Evolutionary conservation across 2,113 vertebrate genomes (phyloP), one percentile per base, ranked within the genome.

Genomic region (Cygnus atratus): DNA sequence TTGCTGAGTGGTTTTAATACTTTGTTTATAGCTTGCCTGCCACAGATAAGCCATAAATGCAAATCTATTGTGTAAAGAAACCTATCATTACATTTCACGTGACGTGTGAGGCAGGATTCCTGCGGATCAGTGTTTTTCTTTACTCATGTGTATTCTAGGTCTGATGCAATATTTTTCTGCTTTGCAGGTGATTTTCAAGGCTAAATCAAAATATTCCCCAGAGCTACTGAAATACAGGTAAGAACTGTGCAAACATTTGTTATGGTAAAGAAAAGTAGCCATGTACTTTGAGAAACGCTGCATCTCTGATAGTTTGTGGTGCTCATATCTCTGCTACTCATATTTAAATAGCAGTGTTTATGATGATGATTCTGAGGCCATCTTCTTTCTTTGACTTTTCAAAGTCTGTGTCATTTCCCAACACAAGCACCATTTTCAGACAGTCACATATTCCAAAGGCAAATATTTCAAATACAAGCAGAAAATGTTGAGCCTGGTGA

Each of bases 131-230:
- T 1, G 2, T 86, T 54, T 88, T 84, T 87, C 33, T 83, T 65
- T 80, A 68, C 46, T 79, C 72, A 50, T 3, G 6, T 46, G 17
- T 43, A 15, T 43, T n/a, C 33, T 37, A 9, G 52, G 21, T 72
- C 73, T 93, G 73, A 93, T 84, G 76, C 61, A 72, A 19, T 90
- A 12, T 73, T 84, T 89, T 92, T 83, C 76, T 94, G 24, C 95
- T 93, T 97, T 95, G 65, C 98, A 99, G 99, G 99, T 99, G 86
- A 98, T 99, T 96, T 99, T 99, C 96, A 99, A 99, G 97, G 99
- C 99, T 58, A 99, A 99, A 97, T 99, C 99, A 16, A 99, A 99
- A 92, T 99, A 99, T 73, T 98, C 98, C 81, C 99, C 99, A 80
- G 99, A 99, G 90, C 98, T 99, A 80, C 97, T 99, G 93, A 98